Evolutionary conservation across 1,140 invertebrate species (phyloP), one percentile per base, ranked within the genome.

Genomic region (Subanguina moxae): DNA sequence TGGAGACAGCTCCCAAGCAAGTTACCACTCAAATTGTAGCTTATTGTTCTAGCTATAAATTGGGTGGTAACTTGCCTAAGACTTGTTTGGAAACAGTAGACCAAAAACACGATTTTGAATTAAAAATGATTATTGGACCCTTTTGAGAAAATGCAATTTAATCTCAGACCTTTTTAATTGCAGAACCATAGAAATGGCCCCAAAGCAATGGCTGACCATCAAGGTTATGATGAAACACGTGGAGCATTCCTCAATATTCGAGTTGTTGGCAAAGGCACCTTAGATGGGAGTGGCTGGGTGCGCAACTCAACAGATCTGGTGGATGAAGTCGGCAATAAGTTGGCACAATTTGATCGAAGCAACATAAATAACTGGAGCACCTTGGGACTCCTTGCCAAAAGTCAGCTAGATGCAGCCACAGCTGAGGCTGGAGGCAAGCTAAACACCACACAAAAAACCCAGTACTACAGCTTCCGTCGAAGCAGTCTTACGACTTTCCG

Each of bases 291-390:
- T 23, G 59, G 59, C 21, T 62, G 59, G 59, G 9, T 23, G 28
- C 30, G 23, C 13, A 62, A 27, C 17, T 38, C 27, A 17, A 17
- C 5, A 13, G 59, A 62, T n/a, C 28, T 15, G 25, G 28, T 62
- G 11, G 59, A 62, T 45, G 59, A 62, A 62, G 21, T 62, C 11
- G 59, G 59, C 21, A 62, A 62, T 23, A 3, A 38, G 1, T 45
- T 62, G 8, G 59, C 59, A 21, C 28, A 45, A 21, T 62, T 23
- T 62, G 21, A 46, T 17, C 13, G 25, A 15, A 45, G 59, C n/a
- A 30, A 38, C 38, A 21, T 45, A 25, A 62, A 23, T 45, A 62
- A 19, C 15, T 62, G 59, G 59, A 62, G 28, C 28, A 46, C 0
- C 11, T 13, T 13, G 59, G 59, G 59, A 62, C 23, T 62, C 38